Percentiles rank a stretch among this genome's conserved stretches.
These are phyloP conservation scores for Oncorhynchus gorbuscha DNA, from an alignment of 2,113 vertebrate species.

Conservation along the genomic window DNA sequence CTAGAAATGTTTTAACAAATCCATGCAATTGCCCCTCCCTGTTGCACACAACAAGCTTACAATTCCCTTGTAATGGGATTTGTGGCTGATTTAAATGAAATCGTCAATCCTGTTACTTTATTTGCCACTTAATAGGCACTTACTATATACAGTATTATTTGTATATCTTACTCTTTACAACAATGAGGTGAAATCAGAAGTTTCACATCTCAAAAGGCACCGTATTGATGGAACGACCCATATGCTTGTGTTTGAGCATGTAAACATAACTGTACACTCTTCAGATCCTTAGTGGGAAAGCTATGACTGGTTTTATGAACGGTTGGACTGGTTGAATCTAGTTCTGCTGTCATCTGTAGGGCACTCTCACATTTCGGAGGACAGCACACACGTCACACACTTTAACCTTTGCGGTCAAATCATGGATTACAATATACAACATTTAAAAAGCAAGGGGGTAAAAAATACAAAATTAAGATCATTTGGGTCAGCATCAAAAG, in stretches of 20 bases:
- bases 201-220: too few relatives aligned
- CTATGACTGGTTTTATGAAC: neutral
- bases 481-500: slow-evolving; percentile 29
- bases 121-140: too few relatives aligned
- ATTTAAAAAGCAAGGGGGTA: slow-evolving; percentile 3
- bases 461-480: slow-evolving; percentile 2
- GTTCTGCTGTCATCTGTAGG: slow-evolving; percentile 35
- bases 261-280: slow-evolving; percentile 39
- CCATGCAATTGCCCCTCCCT: too few relatives aligned
- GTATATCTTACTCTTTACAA: neutral
- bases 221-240: neutral
- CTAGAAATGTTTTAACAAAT: too few relatives aligned
- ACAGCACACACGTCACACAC: slow-evolving; percentile 13
- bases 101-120: too few relatives aligned
- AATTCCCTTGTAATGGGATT: too few relatives aligned
- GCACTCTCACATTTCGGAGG: slow-evolving; percentile 44
- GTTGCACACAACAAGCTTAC: too few relatives aligned
- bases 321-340: neutral
- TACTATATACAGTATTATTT: too few relatives aligned
- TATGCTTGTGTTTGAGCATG: slow-evolving; percentile 33
- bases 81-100: too few relatives aligned
- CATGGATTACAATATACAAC: neutral
- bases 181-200: too few relatives aligned
- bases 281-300: neutral
- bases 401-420: neutral